Percentiles rank a stretch among this genome's conserved stretches.
Conservation (phyloP, 2,888 invertebrate species). For the Carterocephalus palaemon region DNA sequence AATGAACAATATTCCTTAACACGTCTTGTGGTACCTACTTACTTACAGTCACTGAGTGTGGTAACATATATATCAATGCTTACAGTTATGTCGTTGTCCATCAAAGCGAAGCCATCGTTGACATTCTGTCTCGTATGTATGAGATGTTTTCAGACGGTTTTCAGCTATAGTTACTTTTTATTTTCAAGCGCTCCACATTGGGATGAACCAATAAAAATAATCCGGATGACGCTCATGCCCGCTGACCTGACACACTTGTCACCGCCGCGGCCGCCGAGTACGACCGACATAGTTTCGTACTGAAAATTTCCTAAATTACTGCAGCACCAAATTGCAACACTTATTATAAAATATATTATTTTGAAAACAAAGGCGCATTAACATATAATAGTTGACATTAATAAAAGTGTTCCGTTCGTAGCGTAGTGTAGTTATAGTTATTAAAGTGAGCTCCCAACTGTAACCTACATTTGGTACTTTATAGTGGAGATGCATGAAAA, state of each 20-base stretch:
- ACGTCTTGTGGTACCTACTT: no score
- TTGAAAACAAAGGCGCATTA: constrained; percentile 29
- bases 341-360: constrained; percentile 26
- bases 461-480: constrained; percentile 1
- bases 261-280: no score
- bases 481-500: constrained; percentile 3
- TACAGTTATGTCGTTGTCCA: no score
- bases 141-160: constrained; percentile 3
- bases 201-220: constrained; percentile 56
- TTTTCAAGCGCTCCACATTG: constrained; percentile 23
- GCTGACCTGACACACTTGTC: constrained; percentile 61
- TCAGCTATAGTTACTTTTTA: constrained; percentile 18
- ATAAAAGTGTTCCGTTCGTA: constrained; percentile 2
- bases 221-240: constrained; percentile 52
- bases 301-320: constrained; percentile 54
- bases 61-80: no score
- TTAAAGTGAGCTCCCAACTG: neutral
- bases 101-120: no score
- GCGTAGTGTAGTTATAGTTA: constrained; percentile 4
- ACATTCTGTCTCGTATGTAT: no score
- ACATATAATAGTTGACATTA: constrained; percentile 24
- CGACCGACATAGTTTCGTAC: constrained; percentile 57
- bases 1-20: no score
- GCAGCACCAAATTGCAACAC: constrained; percentile 39
- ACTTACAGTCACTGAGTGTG: no score